phyloP scores from a whole-genome alignment of 2,113 vertebrate genomes.

The Isichthys henryi region DNA sequence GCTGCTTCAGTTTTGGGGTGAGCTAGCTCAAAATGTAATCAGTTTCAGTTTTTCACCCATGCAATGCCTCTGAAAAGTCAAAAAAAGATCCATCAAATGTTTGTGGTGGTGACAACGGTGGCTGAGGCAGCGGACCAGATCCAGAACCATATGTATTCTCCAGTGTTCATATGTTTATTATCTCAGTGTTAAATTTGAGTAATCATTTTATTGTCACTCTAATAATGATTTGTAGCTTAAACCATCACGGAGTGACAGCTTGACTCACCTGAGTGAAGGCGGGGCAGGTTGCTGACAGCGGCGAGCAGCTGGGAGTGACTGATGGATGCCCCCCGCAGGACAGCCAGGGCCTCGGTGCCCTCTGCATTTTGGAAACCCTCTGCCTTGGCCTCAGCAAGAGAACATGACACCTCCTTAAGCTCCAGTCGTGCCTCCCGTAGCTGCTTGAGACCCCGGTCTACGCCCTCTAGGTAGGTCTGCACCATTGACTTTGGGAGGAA shows the following conservation, averaged over 20 bases:
- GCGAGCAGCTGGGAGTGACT: conserved; percentile 74
- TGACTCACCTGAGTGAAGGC: conserved; percentile 75
- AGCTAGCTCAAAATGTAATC: background rate
- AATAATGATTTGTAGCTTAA: background rate
- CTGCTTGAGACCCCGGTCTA: conserved; percentile 76
- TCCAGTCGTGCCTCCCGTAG: conserved; percentile 65
- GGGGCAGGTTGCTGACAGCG: conserved; percentile 77
- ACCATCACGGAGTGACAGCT: background rate
- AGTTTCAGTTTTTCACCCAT: background rate
- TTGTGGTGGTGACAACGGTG: background rate
- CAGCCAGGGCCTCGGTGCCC: conserved; percentile 53
- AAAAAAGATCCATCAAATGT: background rate
- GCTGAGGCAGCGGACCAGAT: background rate
- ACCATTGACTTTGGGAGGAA: conserved; percentile 70
- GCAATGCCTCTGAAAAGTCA: background rate
- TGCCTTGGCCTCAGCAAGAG: conserved; percentile 56
- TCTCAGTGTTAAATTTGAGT: background rate
- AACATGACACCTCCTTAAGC: conserved; percentile 57
- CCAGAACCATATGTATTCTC: background rate
- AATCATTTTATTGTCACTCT: background rate
- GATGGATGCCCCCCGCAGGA: conserved; percentile 58
- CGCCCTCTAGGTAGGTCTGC: conserved; percentile 89
- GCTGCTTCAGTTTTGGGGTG: background rate
- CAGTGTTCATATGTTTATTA: background rate
- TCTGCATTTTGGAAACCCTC: conserved; percentile 57